Evolutionary conservation across 2,888 invertebrate genomes (phyloP).

Genomic region (Drosophila greeni): DNA sequence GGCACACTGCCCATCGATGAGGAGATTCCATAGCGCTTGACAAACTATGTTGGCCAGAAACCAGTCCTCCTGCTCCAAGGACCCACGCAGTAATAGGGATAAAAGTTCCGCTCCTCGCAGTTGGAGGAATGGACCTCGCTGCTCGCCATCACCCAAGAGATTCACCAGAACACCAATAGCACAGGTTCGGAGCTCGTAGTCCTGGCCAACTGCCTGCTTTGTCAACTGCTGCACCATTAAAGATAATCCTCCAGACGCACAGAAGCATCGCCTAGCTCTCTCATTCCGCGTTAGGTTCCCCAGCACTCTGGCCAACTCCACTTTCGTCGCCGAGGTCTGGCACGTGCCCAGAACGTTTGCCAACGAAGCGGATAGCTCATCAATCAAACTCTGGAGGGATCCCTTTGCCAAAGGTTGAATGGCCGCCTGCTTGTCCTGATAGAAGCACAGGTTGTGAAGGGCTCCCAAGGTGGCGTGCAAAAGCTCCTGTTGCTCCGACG

Average conservation of each 20-base stretch:
- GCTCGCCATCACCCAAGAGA: constrained; percentile 83
- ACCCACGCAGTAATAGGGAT: constrained; percentile 81
- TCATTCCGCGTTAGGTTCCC: constrained; percentile 89
- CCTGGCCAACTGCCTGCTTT: constrained; percentile 75
- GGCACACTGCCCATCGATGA: constrained; percentile 79
- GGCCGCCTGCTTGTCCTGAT: constrained; percentile 80
- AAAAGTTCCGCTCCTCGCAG: constrained; percentile 80
- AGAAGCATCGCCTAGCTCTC: constrained; percentile 83
- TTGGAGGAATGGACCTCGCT: constrained; percentile 80
- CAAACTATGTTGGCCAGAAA: constrained; percentile 86
- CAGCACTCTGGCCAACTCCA: constrained; percentile 88
- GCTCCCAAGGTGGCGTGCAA: constrained; percentile 89
- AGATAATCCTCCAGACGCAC: constrained; percentile 83
- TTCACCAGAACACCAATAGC: constrained; percentile 91
- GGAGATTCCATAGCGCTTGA: constrained; percentile 86
- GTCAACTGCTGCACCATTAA: constrained; percentile 79
- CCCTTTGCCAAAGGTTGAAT: constrained; percentile 56
- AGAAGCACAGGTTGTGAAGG: constrained; percentile 91
- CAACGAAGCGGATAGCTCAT: constrained; percentile 70
- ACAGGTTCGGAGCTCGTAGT: constrained; percentile 85
- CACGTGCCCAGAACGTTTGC: constrained; percentile 68
- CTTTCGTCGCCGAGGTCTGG: constrained; percentile 76
- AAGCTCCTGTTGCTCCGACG: constrained; percentile 84
- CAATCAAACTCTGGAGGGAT: constrained; percentile 73
- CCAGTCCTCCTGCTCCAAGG: constrained; percentile 83